Conservation (phyloP, 2,888 invertebrate species). For the Drosophila demipolita region DNA sequence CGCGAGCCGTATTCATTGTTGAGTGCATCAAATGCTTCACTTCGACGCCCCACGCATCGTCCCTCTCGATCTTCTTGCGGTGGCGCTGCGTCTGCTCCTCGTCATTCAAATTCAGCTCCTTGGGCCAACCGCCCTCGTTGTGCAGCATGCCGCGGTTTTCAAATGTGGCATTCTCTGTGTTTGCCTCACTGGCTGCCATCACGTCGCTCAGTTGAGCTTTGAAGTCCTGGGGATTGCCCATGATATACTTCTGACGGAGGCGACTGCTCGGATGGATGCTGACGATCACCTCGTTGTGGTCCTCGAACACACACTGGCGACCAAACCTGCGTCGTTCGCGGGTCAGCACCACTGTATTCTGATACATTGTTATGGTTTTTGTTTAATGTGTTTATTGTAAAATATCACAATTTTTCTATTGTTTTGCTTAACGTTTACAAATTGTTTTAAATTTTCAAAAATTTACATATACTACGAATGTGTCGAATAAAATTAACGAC, state of each 20-base stretch:
- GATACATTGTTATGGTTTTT: constrained; percentile 37
- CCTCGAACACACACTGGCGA: constrained; percentile 89
- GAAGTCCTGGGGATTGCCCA: constrained; percentile 87
- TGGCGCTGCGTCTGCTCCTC: constrained; percentile 90
- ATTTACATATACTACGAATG: constrained; percentile 3
- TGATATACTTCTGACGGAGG: constrained; percentile 86
- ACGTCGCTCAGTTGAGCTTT: constrained; percentile 87
- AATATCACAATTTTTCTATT: background rate
- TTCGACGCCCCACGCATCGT: constrained; percentile 90
- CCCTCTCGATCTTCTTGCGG: constrained; percentile 92
- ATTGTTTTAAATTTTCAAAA: constrained; percentile 4
- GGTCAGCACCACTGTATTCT: constrained; percentile 75
- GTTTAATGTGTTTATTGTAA: background rate
- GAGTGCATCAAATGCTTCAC: constrained; percentile 83
- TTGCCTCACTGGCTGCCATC: constrained; percentile 73
- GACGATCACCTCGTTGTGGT: constrained; percentile 88
- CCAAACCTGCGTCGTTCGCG: constrained; percentile 89
- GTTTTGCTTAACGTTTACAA: background rate
- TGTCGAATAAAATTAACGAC: constrained; percentile 21
- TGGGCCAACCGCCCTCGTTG: constrained; percentile 94
- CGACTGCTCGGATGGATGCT: constrained; percentile 88
- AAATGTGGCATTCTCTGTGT: constrained; percentile 82
- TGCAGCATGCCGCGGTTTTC: constrained; percentile 88
- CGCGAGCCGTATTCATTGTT: constrained; percentile 80
- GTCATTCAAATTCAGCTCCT: constrained; percentile 88